Evolutionary conservation across 2,797 vertebrate species (phyloP).

Genomic region (Lepilemur septentrionalis): DNA sequence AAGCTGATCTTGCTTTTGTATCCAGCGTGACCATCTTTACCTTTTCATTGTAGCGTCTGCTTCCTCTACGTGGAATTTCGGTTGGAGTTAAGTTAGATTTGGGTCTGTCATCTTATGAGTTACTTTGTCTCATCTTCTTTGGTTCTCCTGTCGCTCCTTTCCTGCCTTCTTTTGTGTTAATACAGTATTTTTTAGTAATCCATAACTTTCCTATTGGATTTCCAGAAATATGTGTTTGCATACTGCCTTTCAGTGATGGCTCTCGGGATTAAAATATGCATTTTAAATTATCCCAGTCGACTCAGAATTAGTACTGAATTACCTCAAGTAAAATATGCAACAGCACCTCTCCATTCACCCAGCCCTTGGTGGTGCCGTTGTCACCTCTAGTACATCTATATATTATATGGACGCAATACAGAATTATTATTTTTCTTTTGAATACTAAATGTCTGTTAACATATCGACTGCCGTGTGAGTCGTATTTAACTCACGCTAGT

Average conservation of each 20-base stretch:
- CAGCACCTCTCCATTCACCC: accelerated
- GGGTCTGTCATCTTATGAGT: accelerated
- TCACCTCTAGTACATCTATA: accelerated
- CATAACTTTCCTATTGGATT: neutral
- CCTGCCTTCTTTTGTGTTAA: neutral
- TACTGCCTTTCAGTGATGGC: neutral
- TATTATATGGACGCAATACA: neutral
- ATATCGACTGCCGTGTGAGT: too few species aligned
- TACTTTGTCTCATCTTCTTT: neutral
- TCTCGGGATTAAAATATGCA: neutral
- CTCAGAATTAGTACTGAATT: neutral
- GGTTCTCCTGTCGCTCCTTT: neutral
- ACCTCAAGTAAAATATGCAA: neutral
- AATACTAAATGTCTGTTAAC: neutral
- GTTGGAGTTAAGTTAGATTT: neutral
- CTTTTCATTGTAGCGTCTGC: too few species aligned
- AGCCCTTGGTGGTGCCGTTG: accelerated
- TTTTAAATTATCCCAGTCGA: neutral
- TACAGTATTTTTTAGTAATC: neutral
- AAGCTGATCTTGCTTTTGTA: neutral
- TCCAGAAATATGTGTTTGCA: neutral
- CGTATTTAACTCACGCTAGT: too few species aligned
- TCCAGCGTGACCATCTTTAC: accelerated
- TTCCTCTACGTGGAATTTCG: too few species aligned
- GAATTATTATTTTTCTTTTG: neutral